Evolutionary conservation across 2,797 vertebrate species (phyloP).

Genomic region (Otolemur crassicaudatus): DNA sequence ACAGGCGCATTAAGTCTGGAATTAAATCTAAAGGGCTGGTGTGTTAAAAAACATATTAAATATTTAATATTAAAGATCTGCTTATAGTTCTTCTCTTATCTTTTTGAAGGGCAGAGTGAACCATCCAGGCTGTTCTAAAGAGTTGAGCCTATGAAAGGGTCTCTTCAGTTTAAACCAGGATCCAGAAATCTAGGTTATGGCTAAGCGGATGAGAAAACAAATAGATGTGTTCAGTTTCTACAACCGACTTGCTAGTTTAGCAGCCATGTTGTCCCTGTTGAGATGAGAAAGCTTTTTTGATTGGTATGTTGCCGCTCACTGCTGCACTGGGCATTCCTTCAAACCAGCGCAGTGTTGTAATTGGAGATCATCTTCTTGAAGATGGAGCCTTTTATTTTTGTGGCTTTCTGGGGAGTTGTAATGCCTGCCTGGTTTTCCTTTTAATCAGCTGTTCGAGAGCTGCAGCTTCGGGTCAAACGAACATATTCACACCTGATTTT

Average conservation of each 20-base stretch:
- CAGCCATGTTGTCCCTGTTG: conserved; percentile 12
- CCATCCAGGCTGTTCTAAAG: neutral
- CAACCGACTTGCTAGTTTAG: neutral
- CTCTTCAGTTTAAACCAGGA: conserved; percentile 24
- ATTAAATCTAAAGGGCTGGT: conserved; percentile 58
- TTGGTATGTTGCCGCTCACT: neutral
- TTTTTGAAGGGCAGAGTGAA: conserved; percentile 51
- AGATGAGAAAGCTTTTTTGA: conserved; percentile 23
- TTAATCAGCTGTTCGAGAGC: conserved; percentile 76
- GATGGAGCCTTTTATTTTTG: conserved; percentile 78
- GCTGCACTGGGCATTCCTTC: conserved; percentile 6
- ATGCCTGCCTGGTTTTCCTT: conserved; percentile 71
- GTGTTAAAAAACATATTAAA: conserved; percentile 25
- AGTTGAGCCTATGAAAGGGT: conserved; percentile 44
- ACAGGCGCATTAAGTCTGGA: conserved; percentile 23
- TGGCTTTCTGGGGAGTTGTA: conserved; percentile 72
- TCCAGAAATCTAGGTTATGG: conserved; percentile 63
- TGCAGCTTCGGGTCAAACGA: conserved; percentile 50
- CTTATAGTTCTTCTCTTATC: conserved; percentile 44
- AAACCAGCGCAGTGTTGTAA: conserved; percentile 43
- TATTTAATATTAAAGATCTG: conserved; percentile 62
- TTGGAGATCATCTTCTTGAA: conserved; percentile 72
- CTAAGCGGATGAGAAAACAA: conserved; percentile 53
- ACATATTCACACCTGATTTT: conserved; percentile 63
- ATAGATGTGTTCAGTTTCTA: neutral